Conservation (phyloP, 2,113 vertebrate genomes). For the Tetrax tetrax region DNA sequence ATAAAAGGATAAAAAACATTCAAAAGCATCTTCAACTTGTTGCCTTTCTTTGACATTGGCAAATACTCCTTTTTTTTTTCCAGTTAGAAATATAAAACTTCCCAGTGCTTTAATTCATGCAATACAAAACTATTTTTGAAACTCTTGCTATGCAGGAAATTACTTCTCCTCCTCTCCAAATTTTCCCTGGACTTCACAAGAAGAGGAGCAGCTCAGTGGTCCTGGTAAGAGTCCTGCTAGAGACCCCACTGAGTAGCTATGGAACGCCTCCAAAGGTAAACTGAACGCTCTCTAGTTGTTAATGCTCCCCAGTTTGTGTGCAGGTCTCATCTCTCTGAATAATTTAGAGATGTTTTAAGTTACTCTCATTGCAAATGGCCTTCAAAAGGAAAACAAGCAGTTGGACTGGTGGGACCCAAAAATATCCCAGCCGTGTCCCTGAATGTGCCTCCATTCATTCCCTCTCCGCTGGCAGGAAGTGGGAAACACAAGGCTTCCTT, state of each 20-base stretch:
- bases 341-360: constrained; percentile 22
- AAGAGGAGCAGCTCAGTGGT: neutral
- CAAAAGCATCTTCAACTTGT: neutral
- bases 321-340: neutral
- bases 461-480: neutral
- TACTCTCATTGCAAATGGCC: neutral
- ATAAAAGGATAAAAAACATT: neutral
- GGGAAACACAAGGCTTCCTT: neutral
- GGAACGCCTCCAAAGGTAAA: neutral
- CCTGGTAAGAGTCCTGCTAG: neutral
- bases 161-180: neutral
- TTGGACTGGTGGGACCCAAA: neutral
- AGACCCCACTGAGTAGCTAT: accelerated
- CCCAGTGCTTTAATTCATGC: neutral
- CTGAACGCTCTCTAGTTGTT: neutral
- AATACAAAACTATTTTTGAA: neutral
- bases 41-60: neutral
- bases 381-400: neutral
- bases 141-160: neutral
- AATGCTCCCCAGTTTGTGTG: neutral
- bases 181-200: accelerated
- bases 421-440: neutral
- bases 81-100: neutral
- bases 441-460: neutral
- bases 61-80: neutral